Evolutionary conservation across 2,113 vertebrate species (phyloP).

Genomic region (Bubo bubo): DNA sequence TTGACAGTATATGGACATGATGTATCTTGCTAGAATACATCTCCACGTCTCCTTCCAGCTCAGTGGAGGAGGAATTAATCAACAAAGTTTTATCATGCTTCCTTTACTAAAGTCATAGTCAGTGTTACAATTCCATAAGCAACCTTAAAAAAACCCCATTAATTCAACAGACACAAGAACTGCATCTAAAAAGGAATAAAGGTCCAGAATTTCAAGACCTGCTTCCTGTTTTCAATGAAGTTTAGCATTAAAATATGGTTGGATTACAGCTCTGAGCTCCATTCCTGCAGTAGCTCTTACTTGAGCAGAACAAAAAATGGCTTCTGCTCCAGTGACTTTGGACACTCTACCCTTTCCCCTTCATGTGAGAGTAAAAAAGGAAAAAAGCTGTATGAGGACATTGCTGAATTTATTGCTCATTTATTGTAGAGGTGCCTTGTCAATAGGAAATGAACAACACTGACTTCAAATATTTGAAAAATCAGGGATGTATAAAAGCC

Average conservation of each 20-base stretch:
- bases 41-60: rapidly evolving
- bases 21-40: not conserved
- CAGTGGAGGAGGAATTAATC: not conserved
- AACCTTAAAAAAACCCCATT: not conserved
- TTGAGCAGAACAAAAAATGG: not conserved
- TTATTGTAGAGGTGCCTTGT: not conserved
- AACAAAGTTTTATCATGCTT: not conserved
- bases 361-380: not conserved
- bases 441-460: not conserved
- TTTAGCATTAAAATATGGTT: not conserved
- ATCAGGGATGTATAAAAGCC: not conserved
- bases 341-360: not conserved
- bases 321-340: not conserved
- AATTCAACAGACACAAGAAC: not conserved
- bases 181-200: not conserved
- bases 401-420: not conserved
- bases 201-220: not conserved
- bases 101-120: not conserved
- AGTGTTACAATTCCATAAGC: not conserved
- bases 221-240: not conserved
- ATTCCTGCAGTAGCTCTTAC: not conserved
- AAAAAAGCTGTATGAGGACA: not conserved
- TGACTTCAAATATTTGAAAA: slow-evolving; percentile 41
- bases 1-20: not conserved
- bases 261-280: not conserved